Evolutionary conservation across 2,888 invertebrate genomes (phyloP).

Genomic region (Leptopilina drosophilae): DNA sequence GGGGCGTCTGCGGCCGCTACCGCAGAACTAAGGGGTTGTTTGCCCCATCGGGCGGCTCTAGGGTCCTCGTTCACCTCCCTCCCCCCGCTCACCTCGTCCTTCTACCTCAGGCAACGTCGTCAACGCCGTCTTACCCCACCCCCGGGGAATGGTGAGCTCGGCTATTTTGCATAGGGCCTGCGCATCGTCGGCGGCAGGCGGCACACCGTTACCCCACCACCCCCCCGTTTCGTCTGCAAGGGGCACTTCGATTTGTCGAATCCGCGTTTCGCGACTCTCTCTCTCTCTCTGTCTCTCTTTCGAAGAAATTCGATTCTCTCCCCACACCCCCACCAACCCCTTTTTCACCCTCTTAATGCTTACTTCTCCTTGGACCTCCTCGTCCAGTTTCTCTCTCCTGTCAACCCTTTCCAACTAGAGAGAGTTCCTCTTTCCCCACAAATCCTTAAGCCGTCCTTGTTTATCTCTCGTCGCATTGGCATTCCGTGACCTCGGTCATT

Average conservation of each 20-base stretch:
- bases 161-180: slow-evolving; percentile 76
- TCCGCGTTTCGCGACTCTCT: slow-evolving; percentile 67
- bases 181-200: slow-evolving; percentile 67
- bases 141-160: slow-evolving; percentile 51
- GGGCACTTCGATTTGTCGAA: slow-evolving; percentile 72
- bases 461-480: slow-evolving; percentile 64
- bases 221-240: slow-evolving; percentile 51
- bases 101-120: slow-evolving; percentile 44
- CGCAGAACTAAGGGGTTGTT: slow-evolving; percentile 76
- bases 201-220: slow-evolving; percentile 52
- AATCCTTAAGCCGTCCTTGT: slow-evolving; percentile 51
- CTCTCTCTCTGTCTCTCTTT: slow-evolving; percentile 22
- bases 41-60: slow-evolving; percentile 71
- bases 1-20: slow-evolving; percentile 76
- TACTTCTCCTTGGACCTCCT: slow-evolving; percentile 41
- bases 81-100: slow-evolving; percentile 48
- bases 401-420: slow-evolving; percentile 35
- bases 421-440: slow-evolving; percentile 37
- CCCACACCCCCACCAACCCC: slow-evolving; percentile 44
- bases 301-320: slow-evolving; percentile 43
- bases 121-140: slow-evolving; percentile 60
- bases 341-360: slow-evolving; percentile 41
- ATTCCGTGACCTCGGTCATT: slow-evolving; percentile 57
- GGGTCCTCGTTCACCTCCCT: slow-evolving; percentile 63
- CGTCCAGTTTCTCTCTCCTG: slow-evolving; percentile 50